Evolutionary conservation across 2,113 vertebrate genomes (phyloP), one percentile per base, ranked within the genome.

Genomic region (Casuarius casuarius): DNA sequence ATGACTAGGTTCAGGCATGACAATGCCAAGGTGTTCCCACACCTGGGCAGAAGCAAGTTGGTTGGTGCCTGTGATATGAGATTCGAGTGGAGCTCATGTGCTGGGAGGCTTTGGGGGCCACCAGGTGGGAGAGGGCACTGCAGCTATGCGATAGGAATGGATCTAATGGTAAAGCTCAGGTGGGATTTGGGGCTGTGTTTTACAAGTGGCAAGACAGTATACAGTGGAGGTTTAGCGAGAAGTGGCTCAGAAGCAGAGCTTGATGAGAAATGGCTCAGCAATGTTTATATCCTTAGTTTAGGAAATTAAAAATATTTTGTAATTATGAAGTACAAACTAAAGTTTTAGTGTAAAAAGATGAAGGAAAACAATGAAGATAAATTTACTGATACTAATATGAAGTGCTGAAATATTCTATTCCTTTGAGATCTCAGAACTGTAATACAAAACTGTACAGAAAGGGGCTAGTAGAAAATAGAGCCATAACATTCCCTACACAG

Each of bases 111-210:
- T 35, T 42, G 48, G 28, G 23, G 26, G 22, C 33, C 31, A 38
- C 7, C 26, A 28, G 22, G 13, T 0, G 0, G 26, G 22, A 83
- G n/a, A 66, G 19, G 14, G 9, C 10, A n/a, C 16, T 46, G 15
- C n/a, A 21, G 40, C 49, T 51, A 2, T 0, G 0, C 38, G 63
- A 28, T 10, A 18, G 23, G 33, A 68, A 29, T 1, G 8, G 51
- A 71, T 20, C 70, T 7, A 42, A 42, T 35, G 35, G 20, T 42
- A 26, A 71, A 10, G 3, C 28, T 35, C 68, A 38, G 48, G 42
- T 21, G 67, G 58, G 46, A 54, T 94, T 59, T 77, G 59, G 18
- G 42, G 19, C 17, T 81, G 44, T 29, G 15, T 33, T 85, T 61
- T 35, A 29, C 14, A 61, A 49, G 38, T 28, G 54, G 21, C n/a